Evolutionary conservation across 2,888 invertebrate genomes (phyloP), one percentile per base, ranked within the genome.

Genomic region (Eumerus sabulonum): DNA sequence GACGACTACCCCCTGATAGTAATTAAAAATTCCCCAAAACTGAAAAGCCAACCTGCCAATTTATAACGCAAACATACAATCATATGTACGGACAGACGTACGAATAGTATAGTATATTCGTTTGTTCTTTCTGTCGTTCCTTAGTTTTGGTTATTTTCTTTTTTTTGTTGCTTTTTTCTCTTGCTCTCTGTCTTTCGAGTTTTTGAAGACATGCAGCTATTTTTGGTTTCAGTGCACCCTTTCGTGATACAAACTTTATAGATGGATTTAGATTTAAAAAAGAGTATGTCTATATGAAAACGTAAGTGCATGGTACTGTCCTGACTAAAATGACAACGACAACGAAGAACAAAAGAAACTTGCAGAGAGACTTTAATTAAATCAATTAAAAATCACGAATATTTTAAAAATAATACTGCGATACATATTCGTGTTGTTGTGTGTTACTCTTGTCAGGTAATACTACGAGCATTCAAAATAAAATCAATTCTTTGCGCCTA

Each of bases 321-420:
- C 27, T 27, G 11, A 13, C 19, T n/a, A 44, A 7, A 59, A 51
- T 19, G 53, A 16, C 16, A 16, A 66, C n/a, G 16, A 19, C 27
- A 42, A 47, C 16, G 50, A 60, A 19, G 47, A 51, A 74, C 76
- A 66, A 74, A 74, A 57, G 35, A 64, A 72, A 63, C 62, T 62
- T 57, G 45, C 63, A 76, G 53, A 76, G 53, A 14, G 73, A 74
- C 42, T 79, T 68, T 81, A 81, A 81, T 76, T 81, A 81, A 81
- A 76, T 81, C 76, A 81, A 81, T 76, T 81, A 70, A 66, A 76
- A 76, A 70, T 57, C 66, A 81, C 66, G 56, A 67, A 67, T 48
- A 17, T 66, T 38, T 47, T 19, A 12, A 40, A 40, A 40, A 40
- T 27, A 27, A 14, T 45, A 2, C 27, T 9, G 9, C 18, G 2